Evolutionary conservation across 2,797 vertebrate genomes (phyloP).

Genomic region (Chaetodon trifasciatus): DNA sequence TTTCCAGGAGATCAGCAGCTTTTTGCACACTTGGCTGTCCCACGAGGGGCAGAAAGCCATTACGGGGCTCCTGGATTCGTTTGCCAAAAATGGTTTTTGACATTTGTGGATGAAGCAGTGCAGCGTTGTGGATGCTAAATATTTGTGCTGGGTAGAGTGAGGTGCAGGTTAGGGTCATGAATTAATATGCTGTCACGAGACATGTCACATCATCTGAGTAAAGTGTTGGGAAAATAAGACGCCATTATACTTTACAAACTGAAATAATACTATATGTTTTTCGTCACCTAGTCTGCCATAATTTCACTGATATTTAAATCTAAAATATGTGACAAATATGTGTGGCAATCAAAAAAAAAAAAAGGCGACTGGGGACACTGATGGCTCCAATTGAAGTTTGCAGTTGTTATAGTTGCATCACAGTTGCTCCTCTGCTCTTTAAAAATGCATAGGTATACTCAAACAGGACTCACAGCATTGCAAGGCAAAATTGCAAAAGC

Average conservation of each 20-base stretch:
- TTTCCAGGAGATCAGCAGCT: conserved; percentile 81
- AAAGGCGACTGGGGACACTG: neutral
- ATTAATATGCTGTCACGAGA: conserved; percentile 26
- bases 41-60: conserved; percentile 75
- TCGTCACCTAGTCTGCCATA: neutral
- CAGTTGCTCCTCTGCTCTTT: neutral
- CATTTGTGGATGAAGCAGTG: conserved; percentile 71
- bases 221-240: conserved; percentile 10
- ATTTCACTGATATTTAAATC: too few relatives aligned
- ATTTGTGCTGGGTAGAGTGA: conserved; percentile 38
- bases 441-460: neutral
- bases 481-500: neutral
- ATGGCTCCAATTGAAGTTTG: neutral
- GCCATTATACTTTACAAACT: neutral
- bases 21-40: conserved; percentile 70
- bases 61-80: conserved; percentile 64
- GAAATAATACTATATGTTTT: neutral
- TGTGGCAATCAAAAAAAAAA: neutral
- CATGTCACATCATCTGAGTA: conserved; percentile 28
- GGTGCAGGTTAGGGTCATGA: conserved; percentile 27
- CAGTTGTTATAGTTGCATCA: neutral
- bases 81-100: conserved; percentile 69
- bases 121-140: conserved; percentile 45
- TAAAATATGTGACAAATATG: neutral
- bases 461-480: conserved; percentile 1